Evolutionary conservation across 2,113 vertebrate species (phyloP).

Genomic region (Penelope pileata): DNA sequence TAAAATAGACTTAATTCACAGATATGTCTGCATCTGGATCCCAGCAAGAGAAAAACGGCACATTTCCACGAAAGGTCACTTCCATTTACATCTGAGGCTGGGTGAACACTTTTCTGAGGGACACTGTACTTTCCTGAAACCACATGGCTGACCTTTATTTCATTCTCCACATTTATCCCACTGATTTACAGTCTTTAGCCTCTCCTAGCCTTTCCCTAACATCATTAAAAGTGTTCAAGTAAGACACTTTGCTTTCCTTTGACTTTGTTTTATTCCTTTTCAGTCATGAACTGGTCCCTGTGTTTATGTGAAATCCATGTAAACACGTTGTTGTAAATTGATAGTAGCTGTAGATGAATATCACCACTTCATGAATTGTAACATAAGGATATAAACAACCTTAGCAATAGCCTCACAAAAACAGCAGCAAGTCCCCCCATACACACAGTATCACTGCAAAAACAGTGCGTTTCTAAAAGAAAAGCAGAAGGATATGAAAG

Average conservation of each 20-base stretch:
- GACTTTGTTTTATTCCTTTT: neutral
- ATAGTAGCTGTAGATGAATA: neutral
- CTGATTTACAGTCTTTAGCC: neutral
- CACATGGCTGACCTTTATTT: neutral
- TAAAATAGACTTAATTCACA: neutral
- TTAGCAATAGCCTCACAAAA: neutral
- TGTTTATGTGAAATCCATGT: neutral
- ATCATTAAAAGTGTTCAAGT: neutral
- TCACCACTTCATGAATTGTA: neutral
- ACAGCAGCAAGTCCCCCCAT: neutral
- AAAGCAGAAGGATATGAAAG: neutral
- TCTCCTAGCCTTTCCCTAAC: neutral
- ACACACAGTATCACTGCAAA: neutral
- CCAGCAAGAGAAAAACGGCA: neutral
- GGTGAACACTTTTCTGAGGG: conserved; percentile 10
- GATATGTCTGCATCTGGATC: neutral
- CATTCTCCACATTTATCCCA: neutral
- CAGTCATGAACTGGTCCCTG: neutral
- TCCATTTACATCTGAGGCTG: neutral
- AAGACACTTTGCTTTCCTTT: neutral
- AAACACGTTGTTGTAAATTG: neutral
- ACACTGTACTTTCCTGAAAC: neutral
- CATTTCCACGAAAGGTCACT: neutral
- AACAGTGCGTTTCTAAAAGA: neutral
- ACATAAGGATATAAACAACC: neutral